phyloP scores from a whole-genome alignment of 23 tunicate genomes.

The Trididemnum clinides region DNA sequence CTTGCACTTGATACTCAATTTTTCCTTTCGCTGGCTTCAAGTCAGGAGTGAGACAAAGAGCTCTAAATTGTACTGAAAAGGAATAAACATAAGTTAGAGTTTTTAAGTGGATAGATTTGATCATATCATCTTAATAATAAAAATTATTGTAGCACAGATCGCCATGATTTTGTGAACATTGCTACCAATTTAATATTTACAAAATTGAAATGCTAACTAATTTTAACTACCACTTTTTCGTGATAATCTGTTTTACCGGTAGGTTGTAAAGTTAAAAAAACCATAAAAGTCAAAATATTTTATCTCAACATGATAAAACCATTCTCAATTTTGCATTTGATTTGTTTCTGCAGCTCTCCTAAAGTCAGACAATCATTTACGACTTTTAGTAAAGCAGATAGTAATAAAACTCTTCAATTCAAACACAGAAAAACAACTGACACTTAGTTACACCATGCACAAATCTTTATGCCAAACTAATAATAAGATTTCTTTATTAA shows the following conservation, averaged over 20 bases:
- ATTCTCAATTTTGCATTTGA: neutral
- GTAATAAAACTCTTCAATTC: too few relatives aligned
- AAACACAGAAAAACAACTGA: too few relatives aligned
- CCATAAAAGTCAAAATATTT: too few relatives aligned
- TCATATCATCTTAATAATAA: neutral
- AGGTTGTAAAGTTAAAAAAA: too few relatives aligned
- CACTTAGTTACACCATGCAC: too few relatives aligned
- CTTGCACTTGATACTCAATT: slow-evolving; percentile 59
- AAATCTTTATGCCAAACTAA: too few relatives aligned
- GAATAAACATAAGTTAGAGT: neutral
- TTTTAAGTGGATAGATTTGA: neutral
- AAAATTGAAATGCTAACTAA: neutral
- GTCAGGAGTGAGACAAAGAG: slow-evolving; percentile 58
- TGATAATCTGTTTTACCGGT: neutral
- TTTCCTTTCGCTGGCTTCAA: slow-evolving; percentile 52
- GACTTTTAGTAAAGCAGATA: too few relatives aligned
- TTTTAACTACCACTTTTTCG: neutral
- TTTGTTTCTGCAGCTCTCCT: too few relatives aligned
- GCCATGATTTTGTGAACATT: neutral
- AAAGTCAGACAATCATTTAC: too few relatives aligned
- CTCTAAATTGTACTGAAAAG: slow-evolving; percentile 84
- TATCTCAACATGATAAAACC: neutral
- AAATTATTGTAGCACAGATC: too few relatives aligned
- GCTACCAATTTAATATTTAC: neutral
- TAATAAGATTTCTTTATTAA: too few relatives aligned